phyloP scores from a whole-genome alignment of 2,888 invertebrate genomes.

The Fragum fragum region DNA sequence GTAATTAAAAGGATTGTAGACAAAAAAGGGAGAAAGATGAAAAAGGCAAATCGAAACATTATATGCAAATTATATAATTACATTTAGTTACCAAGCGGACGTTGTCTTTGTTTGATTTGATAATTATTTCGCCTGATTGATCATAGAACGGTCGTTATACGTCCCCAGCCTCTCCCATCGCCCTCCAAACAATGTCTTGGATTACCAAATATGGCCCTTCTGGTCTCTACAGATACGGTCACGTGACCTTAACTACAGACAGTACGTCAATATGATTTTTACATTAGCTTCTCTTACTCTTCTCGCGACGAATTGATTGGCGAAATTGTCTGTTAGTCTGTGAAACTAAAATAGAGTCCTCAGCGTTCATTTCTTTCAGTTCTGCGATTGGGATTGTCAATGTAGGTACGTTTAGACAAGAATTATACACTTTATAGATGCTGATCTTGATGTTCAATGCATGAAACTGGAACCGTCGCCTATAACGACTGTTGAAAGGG shows the following conservation, averaged over 20 bases:
- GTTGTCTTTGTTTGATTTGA: constrained; percentile 24
- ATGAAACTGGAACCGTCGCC: too few species aligned
- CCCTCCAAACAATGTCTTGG: constrained; percentile 7
- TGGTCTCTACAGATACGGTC: constrained; percentile 21
- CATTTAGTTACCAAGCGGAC: constrained; percentile 12
- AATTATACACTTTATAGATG: too few species aligned
- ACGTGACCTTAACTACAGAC: constrained; percentile 13
- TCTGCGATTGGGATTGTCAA: too few species aligned
- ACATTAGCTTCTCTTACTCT: constrained; percentile 8
- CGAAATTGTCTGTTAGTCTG: too few species aligned
- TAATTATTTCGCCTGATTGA: constrained; percentile 26
- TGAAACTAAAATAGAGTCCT: too few species aligned
- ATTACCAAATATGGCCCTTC: constrained; percentile 28
- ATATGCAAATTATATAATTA: constrained; percentile 26
- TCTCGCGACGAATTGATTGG: background rate
- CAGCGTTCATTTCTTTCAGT: too few species aligned
- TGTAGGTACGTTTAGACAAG: too few species aligned
- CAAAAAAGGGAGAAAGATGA: too few species aligned
- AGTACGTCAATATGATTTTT: constrained; percentile 22
- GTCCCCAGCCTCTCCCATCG: constrained; percentile 10
- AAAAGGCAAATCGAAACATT: background rate
- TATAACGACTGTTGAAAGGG: too few species aligned
- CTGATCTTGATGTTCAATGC: too few species aligned
- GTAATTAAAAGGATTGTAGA: too few species aligned
- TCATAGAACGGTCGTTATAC: constrained; percentile 6